phyloP scores from a whole-genome alignment of 64 coral and sea anemone species.

The Anthopleura sola region DNA sequence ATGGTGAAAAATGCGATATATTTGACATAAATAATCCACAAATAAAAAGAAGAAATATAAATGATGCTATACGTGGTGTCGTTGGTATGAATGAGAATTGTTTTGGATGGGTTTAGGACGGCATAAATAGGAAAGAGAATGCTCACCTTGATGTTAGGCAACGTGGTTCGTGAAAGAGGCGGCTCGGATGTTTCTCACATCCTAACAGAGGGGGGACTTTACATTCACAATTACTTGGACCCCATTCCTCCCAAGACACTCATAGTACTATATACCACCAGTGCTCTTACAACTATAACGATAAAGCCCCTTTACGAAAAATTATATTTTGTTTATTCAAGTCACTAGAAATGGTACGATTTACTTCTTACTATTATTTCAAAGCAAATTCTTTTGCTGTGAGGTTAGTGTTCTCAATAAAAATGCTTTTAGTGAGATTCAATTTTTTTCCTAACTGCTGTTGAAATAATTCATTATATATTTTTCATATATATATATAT shows the following conservation, averaged over 20 bases:
- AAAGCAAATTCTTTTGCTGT: too few species aligned
- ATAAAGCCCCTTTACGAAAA: neutral
- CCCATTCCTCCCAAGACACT: neutral
- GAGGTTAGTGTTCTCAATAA: too few species aligned
- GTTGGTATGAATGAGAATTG: neutral
- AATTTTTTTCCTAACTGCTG: too few species aligned
- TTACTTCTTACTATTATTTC: too few species aligned
- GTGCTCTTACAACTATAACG: neutral
- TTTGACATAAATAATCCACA: neutral
- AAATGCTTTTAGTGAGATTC: too few species aligned
- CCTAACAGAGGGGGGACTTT: conserved; percentile 30
- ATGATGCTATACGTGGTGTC: neutral
- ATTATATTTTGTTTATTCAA: too few species aligned
- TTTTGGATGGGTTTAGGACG: neutral
- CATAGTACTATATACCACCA: neutral
- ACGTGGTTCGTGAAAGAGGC: conserved; percentile 83
- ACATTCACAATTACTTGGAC: conserved; percentile 7
- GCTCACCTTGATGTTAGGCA: conserved; percentile 40
- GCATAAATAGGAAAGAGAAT: neutral
- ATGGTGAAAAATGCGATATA: neutral
- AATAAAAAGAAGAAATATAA: neutral
- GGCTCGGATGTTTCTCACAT: conserved; percentile 48
- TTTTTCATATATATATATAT: too few species aligned
- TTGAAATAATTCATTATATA: too few species aligned
- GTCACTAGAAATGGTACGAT: too few species aligned